Evolutionary conservation across 2,888 invertebrate genomes (phyloP), one percentile per base, ranked within the genome.

Genomic region (Patella ulyssiponensis): DNA sequence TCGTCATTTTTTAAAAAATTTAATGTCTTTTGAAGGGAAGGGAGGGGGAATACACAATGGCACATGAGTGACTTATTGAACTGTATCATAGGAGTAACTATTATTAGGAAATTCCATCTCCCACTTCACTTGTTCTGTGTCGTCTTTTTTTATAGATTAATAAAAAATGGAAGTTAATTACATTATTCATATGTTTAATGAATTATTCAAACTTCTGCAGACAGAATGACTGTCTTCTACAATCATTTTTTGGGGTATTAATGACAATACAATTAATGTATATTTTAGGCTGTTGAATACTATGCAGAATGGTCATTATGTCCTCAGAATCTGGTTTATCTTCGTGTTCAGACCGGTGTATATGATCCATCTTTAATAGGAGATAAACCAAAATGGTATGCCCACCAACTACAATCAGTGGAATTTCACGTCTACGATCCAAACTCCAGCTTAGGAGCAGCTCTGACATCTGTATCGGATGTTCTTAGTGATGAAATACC

Each of bases 241-340:
- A 44, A 44, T 44, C 9, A 44, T 44, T 9, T 44, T 44, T 44
- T 44, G 3, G 44, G 44, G 9, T 44, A 44, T 44, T 44, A 44
- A 44, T 44, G 9, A 15, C 5, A 64, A 15, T n/a, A 27, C 51
- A 9, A n/a, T 52, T 51, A 23, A 71, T 27, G 20, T 20, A 44
- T 52, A 17, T n/a, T 74, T 7, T 92, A 96, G 94, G 99, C 99
- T 0, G 99, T 99, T 1, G 99, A 99, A 91, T 99, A 97, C 92
- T 94, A 99, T 83, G 99, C 99, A 0, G 99, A 99, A 92, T 99
- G 99, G 98, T 97, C 97, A 0, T 93, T 99, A 15, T 97, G 98
- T 1, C 99, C 99, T 0, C 96, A 95, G 87, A 99, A 99, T 93
- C 98, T 99, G 79, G 98, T 99, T 4, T 99, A 98, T 91, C 94